phyloP scores from a whole-genome alignment of 2,113 vertebrate genomes.

The Pithys albifrons region DNA sequence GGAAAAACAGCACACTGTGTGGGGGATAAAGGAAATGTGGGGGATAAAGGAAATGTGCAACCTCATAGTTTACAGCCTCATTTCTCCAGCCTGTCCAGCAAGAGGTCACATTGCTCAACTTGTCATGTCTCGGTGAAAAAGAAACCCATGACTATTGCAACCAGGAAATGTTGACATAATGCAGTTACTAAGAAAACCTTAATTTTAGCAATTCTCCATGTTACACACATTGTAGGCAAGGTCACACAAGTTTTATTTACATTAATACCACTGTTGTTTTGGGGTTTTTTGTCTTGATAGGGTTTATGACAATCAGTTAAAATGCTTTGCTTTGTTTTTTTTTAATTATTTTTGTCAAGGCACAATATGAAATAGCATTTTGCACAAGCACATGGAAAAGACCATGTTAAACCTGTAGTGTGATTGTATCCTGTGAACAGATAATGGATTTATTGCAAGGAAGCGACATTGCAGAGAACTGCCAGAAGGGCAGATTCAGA shows the following conservation, averaged over 20 bases:
- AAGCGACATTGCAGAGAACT: not conserved
- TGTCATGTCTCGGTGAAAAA: not conserved
- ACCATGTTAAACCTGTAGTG: not conserved
- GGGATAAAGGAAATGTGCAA: not conserved
- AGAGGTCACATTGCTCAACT: not conserved
- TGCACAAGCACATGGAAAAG: not conserved
- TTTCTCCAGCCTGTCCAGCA: not conserved
- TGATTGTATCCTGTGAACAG: not conserved
- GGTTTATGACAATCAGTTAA: not conserved
- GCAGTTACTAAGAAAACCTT: not conserved
- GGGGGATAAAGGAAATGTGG: not conserved
- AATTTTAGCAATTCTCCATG: not conserved
- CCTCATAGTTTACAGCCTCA: not conserved
- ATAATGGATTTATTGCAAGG: not conserved
- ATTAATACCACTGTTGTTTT: not conserved
- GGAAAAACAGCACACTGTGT: not conserved
- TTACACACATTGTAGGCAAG: not conserved
- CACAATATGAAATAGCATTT: not conserved
- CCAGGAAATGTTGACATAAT: slow-evolving; percentile 25
- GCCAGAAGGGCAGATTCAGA: not conserved
- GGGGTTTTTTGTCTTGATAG: not conserved
- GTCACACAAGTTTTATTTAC: not conserved
- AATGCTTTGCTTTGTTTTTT: not conserved
- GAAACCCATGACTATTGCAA: not conserved
- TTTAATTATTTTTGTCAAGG: not conserved